Evolutionary conservation across 2,113 vertebrate genomes (phyloP).

Genomic region (Clupea harengus): DNA sequence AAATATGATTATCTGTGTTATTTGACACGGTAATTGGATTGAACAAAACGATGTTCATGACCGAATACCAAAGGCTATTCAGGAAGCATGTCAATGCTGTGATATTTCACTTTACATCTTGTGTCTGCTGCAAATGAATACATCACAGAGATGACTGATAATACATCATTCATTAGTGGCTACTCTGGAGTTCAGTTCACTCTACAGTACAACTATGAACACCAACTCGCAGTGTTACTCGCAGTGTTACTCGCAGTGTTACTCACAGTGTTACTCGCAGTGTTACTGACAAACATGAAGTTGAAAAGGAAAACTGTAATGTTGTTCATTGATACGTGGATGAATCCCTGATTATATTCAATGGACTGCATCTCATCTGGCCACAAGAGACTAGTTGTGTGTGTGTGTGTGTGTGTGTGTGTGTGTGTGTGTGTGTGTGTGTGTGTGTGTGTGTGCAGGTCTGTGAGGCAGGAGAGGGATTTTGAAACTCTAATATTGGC

Average conservation of each 20-base stretch:
- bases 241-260: too few relatives aligned
- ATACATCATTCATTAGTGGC: background rate
- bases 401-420: too few relatives aligned
- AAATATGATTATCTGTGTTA: too few relatives aligned
- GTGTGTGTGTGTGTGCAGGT: too few relatives aligned
- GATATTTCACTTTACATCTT: background rate
- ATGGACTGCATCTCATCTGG: background rate
- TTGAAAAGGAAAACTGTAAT: background rate
- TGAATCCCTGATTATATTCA: background rate
- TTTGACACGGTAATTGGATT: too few relatives aligned
- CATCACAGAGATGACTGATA: background rate
- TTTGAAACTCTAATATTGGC: background rate
- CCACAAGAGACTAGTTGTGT: too few relatives aligned
- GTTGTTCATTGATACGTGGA: background rate
- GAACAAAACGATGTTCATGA: background rate
- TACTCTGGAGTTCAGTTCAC: background rate
- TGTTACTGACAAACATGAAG: too few relatives aligned
- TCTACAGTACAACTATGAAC: background rate
- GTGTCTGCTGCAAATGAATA: background rate
- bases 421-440: too few relatives aligned
- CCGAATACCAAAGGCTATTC: background rate
- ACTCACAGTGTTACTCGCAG: background rate
- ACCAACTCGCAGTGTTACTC: background rate
- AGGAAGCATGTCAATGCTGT: background rate
- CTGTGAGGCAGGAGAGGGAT: background rate